Conservation (phyloP, 2,888 invertebrate species). For the Hedya salicella region DNA sequence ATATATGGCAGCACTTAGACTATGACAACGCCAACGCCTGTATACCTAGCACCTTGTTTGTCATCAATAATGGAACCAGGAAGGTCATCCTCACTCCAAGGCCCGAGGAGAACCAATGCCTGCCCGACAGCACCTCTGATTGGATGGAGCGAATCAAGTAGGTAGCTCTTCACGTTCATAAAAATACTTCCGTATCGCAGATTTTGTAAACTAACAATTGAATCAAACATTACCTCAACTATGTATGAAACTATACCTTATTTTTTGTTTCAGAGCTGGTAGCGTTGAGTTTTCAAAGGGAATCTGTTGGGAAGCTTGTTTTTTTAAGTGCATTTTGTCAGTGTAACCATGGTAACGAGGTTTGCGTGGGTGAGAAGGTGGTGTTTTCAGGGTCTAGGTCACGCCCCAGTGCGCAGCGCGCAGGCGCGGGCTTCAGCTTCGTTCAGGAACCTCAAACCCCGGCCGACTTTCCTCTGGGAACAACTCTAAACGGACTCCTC, state of each 20-base stretch:
- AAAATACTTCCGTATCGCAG: conserved; percentile 59
- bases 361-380: conserved; percentile 78
- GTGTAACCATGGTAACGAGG: conserved; percentile 70
- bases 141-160: conserved; percentile 72
- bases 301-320: conserved; percentile 56
- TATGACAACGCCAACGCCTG: conserved; percentile 33
- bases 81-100: conserved; percentile 69
- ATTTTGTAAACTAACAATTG: conserved; percentile 47
- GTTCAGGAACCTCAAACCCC: conserved; percentile 65
- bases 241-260: conserved; percentile 31
- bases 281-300: conserved; percentile 43
- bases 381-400: conserved; percentile 84
- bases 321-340: conserved; percentile 39
- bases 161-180: conserved; percentile 60
- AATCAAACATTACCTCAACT: neutral
- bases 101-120: conserved; percentile 68
- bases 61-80: conserved; percentile 60
- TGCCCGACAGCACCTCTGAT: conserved; percentile 56
- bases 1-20: conserved; percentile 13
- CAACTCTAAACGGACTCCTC: too few relatives aligned
- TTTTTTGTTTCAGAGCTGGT: conserved; percentile 3
- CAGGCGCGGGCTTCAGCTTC: conserved; percentile 68
- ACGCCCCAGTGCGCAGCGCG: conserved; percentile 75
- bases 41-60: conserved; percentile 55
- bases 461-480: conserved; percentile 64